Conservation (phyloP, 1,140 invertebrate genomes). For the Mercenaria mercenaria region DNA sequence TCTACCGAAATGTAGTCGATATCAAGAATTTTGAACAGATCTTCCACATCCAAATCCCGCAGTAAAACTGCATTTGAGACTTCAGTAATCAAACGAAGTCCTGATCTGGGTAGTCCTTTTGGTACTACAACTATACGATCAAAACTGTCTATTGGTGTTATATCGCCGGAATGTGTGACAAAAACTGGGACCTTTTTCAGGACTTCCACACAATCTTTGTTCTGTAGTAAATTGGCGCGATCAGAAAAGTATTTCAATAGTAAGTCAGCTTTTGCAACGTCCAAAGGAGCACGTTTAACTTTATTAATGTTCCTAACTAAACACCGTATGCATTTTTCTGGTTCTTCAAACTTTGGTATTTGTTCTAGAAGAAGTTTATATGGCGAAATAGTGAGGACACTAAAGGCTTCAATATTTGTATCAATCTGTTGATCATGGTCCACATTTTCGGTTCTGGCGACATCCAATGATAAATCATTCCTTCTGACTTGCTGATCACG, state of each 20-base stretch:
- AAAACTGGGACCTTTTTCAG: not conserved
- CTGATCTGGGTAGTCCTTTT: not conserved
- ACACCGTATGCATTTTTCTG: not conserved
- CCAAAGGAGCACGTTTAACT: not conserved
- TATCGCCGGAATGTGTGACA: not conserved
- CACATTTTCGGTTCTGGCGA: no score
- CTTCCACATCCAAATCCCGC: not conserved
- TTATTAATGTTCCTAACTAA: not conserved
- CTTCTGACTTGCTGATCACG: no score
- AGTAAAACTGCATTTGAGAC: not conserved
- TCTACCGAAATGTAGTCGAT: not conserved
- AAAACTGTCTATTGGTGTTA: not conserved
- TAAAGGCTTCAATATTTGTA: no score
- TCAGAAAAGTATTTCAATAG: not conserved
- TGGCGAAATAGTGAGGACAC: no score
- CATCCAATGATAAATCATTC: no score
- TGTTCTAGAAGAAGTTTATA: not conserved
- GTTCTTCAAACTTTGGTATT: not conserved
- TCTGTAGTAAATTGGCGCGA: not conserved
- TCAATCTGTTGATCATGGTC: no score
- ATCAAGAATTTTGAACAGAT: not conserved
- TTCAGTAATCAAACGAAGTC: not conserved
- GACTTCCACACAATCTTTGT: not conserved
- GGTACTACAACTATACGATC: not conserved
- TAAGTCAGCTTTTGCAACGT: not conserved